Percentiles rank a stretch among this genome's conserved stretches.
Evolutionary conservation across 1,140 invertebrate genomes (phyloP).

Genomic region (Doryteuthis pealeii): DNA sequence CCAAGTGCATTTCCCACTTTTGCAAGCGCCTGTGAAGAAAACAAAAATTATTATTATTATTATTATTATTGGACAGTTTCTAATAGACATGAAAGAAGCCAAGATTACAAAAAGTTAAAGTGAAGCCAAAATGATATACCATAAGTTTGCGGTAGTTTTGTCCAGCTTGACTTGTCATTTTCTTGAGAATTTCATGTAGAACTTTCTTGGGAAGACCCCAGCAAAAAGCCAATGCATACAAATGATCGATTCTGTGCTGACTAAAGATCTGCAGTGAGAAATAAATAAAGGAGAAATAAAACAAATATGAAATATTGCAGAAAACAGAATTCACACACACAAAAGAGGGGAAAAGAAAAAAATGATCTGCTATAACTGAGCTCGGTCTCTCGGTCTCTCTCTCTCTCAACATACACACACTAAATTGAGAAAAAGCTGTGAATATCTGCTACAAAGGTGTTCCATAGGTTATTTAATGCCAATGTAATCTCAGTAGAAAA

Average conservation of each 20-base stretch:
- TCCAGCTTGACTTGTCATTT: slow-evolving; percentile 29
- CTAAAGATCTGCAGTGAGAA: slow-evolving; percentile 40
- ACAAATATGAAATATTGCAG: too few species aligned
- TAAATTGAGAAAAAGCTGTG: too few species aligned
- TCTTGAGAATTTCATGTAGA: slow-evolving; percentile 33
- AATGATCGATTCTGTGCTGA: slow-evolving; percentile 33
- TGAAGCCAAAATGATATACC: slow-evolving; percentile 14
- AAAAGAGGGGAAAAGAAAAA: too few species aligned
- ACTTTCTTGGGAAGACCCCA: slow-evolving; percentile 35
- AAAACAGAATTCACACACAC: too few species aligned
- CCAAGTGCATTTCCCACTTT: slow-evolving; percentile 34
- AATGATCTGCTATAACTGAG: too few species aligned
- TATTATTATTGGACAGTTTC: not conserved
- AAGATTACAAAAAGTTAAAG: too few species aligned
- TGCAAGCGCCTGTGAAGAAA: slow-evolving; percentile 32
- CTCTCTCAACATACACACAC: too few species aligned
- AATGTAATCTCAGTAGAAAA: too few species aligned
- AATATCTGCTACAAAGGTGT: too few species aligned
- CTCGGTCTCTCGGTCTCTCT: too few species aligned
- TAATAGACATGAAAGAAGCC: not conserved
- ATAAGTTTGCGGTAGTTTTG: slow-evolving; percentile 46
- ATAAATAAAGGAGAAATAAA: too few species aligned
- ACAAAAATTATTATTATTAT: not conserved
- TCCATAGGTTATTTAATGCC: too few species aligned
- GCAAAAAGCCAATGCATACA: slow-evolving; percentile 33